Evolutionary conservation across 2,888 invertebrate genomes (phyloP).

Genomic region (Alentia gelatinosa): DNA sequence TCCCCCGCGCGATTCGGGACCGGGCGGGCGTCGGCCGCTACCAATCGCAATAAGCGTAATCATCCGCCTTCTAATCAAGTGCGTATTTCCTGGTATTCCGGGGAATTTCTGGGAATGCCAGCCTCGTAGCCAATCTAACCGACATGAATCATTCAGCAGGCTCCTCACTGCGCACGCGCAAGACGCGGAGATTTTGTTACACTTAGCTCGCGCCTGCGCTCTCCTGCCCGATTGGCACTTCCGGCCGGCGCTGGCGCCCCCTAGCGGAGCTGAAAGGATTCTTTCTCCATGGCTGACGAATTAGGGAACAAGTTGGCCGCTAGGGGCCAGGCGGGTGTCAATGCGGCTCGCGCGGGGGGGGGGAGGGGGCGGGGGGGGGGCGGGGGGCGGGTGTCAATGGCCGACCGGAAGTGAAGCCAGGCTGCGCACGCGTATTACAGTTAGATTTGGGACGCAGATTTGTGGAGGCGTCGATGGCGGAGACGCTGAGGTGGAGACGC

Average conservation of each 20-base stretch:
- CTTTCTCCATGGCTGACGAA: constrained; percentile 45
- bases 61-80: constrained; percentile 53
- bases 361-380: background rate
- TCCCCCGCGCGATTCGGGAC: background rate
- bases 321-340: background rate
- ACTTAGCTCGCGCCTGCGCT: constrained; percentile 46
- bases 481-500: background rate
- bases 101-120: constrained; percentile 48
- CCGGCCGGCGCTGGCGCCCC: constrained; percentile 22
- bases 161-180: background rate
- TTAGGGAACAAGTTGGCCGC: constrained; percentile 24
- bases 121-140: constrained; percentile 18
- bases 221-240: constrained; percentile 39
- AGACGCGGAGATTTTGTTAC: constrained; percentile 39
- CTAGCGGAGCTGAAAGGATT: constrained; percentile 25
- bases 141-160: constrained; percentile 54
- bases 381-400: background rate
- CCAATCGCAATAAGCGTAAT: constrained; percentile 50
- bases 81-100: constrained; percentile 46
- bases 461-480: background rate
- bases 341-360: background rate
- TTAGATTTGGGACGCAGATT: constrained; percentile 41
- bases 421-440: constrained; percentile 34
- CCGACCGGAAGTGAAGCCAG: constrained; percentile 17
- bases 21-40: background rate